A percentile compares a stretch with the other conserved stretches of the same genome.
These are phyloP conservation scores for Aurelia sp. DNA, from an alignment of 30 jellyfish, hydroid and myxozoan species.

Conservation along the genomic window DNA sequence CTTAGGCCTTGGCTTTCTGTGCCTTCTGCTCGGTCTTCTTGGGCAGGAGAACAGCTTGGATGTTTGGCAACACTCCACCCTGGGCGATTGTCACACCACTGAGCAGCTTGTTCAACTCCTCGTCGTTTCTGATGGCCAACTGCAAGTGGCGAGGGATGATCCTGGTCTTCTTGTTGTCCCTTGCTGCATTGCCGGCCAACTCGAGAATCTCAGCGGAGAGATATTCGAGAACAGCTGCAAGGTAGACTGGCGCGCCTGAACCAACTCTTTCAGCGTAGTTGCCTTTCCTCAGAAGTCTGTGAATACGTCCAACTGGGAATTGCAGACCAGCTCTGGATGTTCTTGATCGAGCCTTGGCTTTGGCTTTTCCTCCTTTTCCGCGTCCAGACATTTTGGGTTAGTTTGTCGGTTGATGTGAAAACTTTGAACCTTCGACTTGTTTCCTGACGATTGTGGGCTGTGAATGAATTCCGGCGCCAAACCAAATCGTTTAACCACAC, in stretches of 20 bases:
- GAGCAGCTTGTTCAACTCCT: constrained; percentile 90
- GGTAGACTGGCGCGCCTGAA: constrained; percentile 94
- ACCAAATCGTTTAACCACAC: too few relatives aligned
- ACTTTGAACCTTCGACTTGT: too few relatives aligned
- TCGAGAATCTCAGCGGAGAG: constrained; percentile 95
- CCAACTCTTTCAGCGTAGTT: constrained; percentile 93
- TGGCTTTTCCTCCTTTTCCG: constrained; percentile 93
- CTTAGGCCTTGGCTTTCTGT: too few relatives aligned
- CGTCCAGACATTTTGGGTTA: constrained; percentile 87
- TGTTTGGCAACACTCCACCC: constrained; percentile 97
- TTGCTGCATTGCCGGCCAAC: constrained; percentile 98
- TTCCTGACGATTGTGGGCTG: too few relatives aligned
- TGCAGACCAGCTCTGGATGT: constrained; percentile 95
- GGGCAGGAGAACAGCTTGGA: constrained; percentile 91
- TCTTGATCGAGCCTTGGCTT: constrained; percentile 79
- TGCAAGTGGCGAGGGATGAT: constrained; percentile 93
- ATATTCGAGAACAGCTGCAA: constrained; percentile 96
- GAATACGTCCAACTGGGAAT: constrained; percentile 95
- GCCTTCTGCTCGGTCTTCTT: constrained; percentile 79
- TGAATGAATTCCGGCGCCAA: too few relatives aligned
- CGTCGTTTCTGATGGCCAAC: constrained; percentile 96
- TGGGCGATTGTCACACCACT: constrained; percentile 96
- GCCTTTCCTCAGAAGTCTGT: constrained; percentile 85
- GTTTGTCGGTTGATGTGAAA: background rate
- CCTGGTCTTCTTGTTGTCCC: constrained; percentile 92